These are phyloP conservation scores for Siderastrea radians DNA, from an alignment of 92 coral and sea anemone genomes.

Conservation along the genomic window DNA sequence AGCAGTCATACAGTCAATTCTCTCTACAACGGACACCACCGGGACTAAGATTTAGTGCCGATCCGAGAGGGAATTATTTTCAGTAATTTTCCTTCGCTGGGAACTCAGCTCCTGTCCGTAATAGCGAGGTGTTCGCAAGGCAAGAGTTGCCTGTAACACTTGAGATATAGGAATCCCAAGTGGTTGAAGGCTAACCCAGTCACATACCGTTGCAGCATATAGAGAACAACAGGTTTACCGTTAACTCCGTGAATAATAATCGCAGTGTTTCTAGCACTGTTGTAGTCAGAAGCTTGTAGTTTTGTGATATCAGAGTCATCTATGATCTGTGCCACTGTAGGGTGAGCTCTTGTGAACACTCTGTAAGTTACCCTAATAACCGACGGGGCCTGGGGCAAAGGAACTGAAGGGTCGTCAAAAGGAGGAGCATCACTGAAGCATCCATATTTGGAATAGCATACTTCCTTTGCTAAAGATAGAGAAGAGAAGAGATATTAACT, in stretches of 20 bases:
- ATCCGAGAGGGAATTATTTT: too few relatives aligned
- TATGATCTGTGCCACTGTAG: conserved; percentile 54
- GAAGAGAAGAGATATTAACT: background rate
- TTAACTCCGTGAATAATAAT: conserved; percentile 75
- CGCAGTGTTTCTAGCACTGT: conserved; percentile 62
- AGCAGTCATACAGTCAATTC: too few relatives aligned
- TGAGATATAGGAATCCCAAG: too few relatives aligned
- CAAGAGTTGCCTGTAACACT: too few relatives aligned
- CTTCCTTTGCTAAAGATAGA: background rate
- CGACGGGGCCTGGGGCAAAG: conserved; percentile 67
- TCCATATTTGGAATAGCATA: conserved; percentile 79
- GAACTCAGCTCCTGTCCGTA: too few relatives aligned
- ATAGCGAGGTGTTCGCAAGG: too few relatives aligned
- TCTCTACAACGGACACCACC: too few relatives aligned
- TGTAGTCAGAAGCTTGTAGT: conserved; percentile 69
- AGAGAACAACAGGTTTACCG: conserved; percentile 31
- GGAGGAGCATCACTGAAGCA: conserved; percentile 75
- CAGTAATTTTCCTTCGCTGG: too few relatives aligned
- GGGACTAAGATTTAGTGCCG: too few relatives aligned
- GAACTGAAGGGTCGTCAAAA: conserved; percentile 73
- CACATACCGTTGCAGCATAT: too few relatives aligned
- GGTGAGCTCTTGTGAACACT: conserved; percentile 65
- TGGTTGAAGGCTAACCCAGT: too few relatives aligned
- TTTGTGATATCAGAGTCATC: conserved; percentile 69
- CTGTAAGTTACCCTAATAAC: conserved; percentile 54